Conservation (phyloP, 2,113 vertebrate genomes). For the Brachyhypopomus gauderio region DNA sequence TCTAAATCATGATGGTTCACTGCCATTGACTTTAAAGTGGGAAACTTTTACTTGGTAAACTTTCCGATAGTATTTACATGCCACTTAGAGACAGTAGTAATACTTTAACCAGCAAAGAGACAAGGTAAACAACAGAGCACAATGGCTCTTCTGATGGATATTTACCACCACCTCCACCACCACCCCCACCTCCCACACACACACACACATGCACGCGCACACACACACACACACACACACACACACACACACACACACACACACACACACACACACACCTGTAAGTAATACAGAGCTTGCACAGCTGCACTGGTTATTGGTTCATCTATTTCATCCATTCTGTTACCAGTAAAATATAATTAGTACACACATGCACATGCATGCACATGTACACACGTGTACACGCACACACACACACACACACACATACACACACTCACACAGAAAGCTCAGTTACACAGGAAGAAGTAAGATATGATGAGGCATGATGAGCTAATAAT, state of each 20-base stretch:
- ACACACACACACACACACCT: conserved; percentile 16
- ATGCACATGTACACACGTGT: background rate
- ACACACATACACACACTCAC: background rate
- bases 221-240: conserved; percentile 39
- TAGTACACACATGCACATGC: background rate
- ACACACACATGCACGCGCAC: conserved; percentile 33
- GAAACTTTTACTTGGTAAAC: conserved; percentile 48
- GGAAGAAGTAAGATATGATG: no score
- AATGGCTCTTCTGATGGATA: conserved; percentile 48
- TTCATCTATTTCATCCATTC: no score
- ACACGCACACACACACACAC: conserved; percentile 1
- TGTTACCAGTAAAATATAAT: background rate
- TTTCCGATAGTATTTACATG: conserved; percentile 43
- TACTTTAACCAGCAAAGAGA: conserved; percentile 50
- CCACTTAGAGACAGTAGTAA: conserved; percentile 48
- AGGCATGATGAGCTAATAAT: no score
- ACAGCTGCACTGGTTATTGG: no score
- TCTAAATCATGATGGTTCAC: background rate
- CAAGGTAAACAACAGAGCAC: conserved; percentile 47
- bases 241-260: conserved; percentile 46
- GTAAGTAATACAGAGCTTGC: no score
- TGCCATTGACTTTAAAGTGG: conserved; percentile 4
- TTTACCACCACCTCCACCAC: no score
- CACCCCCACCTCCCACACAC: no score
- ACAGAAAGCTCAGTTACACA: no score